phyloP scores from a whole-genome alignment of 1,140 invertebrate genomes.

The Bombus sibiricus region DNA sequence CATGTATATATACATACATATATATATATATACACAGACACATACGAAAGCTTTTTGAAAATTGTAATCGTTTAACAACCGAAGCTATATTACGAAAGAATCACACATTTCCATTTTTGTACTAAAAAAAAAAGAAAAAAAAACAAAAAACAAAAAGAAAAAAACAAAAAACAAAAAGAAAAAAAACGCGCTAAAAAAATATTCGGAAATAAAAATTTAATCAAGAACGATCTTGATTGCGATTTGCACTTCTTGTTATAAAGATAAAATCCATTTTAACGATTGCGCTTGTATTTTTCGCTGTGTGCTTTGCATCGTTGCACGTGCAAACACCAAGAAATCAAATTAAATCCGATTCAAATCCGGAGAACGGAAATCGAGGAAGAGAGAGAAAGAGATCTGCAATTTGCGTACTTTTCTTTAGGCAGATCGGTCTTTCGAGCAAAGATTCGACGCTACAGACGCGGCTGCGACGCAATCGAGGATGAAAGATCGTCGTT shows the following conservation, averaged over 20 bases:
- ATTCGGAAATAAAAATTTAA: background rate
- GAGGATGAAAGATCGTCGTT: background rate
- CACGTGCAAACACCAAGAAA: background rate
- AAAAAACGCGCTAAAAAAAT: background rate
- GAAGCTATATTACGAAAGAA: background rate
- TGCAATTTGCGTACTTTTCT: background rate
- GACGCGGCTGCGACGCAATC: background rate
- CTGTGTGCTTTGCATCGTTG: constrained; percentile 17
- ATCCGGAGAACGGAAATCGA: background rate
- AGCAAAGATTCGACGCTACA: background rate
- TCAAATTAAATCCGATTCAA: background rate
- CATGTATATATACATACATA: background rate
- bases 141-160: too few species aligned
- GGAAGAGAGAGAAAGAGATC: background rate
- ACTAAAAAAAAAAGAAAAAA: background rate
- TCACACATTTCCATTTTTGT: constrained; percentile 25
- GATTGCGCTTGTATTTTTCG: constrained; percentile 3
- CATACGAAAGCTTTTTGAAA: background rate
- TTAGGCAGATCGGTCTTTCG: background rate
- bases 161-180: too few species aligned
- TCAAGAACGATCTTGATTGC: background rate
- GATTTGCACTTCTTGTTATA: background rate
- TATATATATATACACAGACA: background rate
- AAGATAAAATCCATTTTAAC: background rate
- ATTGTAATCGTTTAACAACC: constrained; percentile 20